Percentiles rank a stretch among this genome's conserved stretches.
Evolutionary conservation across 1,140 invertebrate species (phyloP).

Genomic region (Brachionus asplanchnoidis): DNA sequence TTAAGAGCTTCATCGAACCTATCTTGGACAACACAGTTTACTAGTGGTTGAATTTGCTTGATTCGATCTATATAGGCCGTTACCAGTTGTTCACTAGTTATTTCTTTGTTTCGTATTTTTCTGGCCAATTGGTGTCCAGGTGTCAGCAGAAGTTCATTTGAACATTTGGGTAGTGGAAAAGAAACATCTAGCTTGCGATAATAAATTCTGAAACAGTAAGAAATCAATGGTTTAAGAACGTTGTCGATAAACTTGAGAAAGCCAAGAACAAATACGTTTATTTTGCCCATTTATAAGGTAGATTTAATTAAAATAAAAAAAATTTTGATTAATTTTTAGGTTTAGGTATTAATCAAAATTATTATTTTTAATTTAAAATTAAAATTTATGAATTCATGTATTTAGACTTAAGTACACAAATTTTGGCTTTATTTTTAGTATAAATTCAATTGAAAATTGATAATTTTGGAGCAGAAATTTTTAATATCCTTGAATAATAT

Average conservation of each 20-base stretch:
- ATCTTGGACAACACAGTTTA: conserved; percentile 50
- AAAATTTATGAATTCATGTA: background rate
- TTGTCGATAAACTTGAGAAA: conserved; percentile 16
- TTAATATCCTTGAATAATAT: background rate
- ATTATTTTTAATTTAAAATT: conserved; percentile 2
- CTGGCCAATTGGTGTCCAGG: conserved; percentile 24
- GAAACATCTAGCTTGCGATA: background rate
- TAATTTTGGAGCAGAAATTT: background rate
- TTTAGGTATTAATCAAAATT: background rate
- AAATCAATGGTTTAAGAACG: conserved; percentile 10
- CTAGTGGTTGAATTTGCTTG: conserved; percentile 48
- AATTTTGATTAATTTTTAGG: background rate
- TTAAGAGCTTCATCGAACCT: conserved; percentile 49
- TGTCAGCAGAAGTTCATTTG: background rate
- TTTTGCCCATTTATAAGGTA: background rate
- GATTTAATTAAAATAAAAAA: background rate
- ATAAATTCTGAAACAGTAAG: conserved; percentile 1
- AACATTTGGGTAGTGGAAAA: conserved; percentile 13
- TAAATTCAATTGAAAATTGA: background rate
- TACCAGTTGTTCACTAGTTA: conserved; percentile 50
- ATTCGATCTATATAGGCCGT: conserved; percentile 48
- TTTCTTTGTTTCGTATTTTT: conserved; percentile 42
- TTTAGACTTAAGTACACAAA: background rate
- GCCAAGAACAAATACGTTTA: background rate
- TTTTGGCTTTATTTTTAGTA: background rate